Evolutionary conservation across 2,113 vertebrate genomes (phyloP).

Genomic region (Seriola dumerili): DNA sequence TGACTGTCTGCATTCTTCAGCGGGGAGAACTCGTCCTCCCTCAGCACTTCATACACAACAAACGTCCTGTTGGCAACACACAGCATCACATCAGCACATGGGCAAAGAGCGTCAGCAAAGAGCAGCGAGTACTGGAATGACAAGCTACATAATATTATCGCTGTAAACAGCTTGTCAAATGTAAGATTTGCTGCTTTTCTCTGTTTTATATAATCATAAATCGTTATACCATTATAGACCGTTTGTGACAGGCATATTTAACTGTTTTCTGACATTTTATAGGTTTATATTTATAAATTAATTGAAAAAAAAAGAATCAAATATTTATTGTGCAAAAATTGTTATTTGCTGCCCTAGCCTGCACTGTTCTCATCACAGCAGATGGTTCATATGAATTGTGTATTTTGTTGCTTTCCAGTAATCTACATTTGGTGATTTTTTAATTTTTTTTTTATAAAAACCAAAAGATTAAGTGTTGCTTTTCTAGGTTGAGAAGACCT

Average conservation of each 20-base stretch:
- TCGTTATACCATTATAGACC: no score
- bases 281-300: background rate
- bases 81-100: slow-evolving; percentile 1
- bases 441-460: no score
- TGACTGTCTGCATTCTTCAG: slow-evolving; percentile 97
- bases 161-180: background rate
- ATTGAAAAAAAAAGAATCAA: background rate
- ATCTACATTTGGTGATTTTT: no score
- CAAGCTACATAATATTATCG: background rate
- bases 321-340: background rate
- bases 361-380: background rate
- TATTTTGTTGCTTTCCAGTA: no score
- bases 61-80: slow-evolving; percentile 86
- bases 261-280: background rate
- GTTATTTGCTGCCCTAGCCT: background rate
- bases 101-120: background rate
- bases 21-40: slow-evolving; percentile 97
- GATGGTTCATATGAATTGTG: background rate
- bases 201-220: background rate
- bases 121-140: background rate
- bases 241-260: background rate
- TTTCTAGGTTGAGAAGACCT: no score
- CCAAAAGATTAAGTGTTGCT: no score
- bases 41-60: slow-evolving; percentile 93
- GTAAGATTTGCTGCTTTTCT: background rate